Percentiles rank a stretch among this genome's conserved stretches.
Evolutionary conservation across 2,888 invertebrate species (phyloP).

Genomic region (Cephalotes varians): DNA sequence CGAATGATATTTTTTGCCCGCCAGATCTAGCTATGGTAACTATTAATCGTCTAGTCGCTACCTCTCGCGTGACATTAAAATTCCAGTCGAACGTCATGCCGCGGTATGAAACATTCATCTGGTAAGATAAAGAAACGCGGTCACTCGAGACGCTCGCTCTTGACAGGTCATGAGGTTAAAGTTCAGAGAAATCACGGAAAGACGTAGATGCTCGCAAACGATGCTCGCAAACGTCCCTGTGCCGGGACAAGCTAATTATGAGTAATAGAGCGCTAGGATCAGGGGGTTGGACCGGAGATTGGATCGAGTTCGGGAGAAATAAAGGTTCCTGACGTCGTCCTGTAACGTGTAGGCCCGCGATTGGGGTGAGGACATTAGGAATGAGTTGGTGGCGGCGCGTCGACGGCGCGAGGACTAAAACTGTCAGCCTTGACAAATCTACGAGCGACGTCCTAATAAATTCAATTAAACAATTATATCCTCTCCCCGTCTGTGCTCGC

Average conservation of each 20-base stretch:
- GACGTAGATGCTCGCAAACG: conserved; percentile 22
- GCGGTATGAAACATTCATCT: conserved; percentile 22
- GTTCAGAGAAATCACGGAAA: conserved; percentile 28
- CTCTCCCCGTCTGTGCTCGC: conserved; percentile 31
- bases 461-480: conserved; percentile 85
- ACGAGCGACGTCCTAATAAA: conserved; percentile 79
- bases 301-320: conserved; percentile 8
- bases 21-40: neutral
- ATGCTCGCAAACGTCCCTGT: too few species aligned
- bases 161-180: conserved; percentile 41
- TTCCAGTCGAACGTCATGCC: neutral
- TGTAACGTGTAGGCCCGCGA: conserved; percentile 56
- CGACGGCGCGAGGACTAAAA: conserved; percentile 72
- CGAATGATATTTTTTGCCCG: conserved; percentile 13
- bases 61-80: conserved; percentile 14
- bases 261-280: conserved; percentile 53
- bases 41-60: conserved; percentile 25
- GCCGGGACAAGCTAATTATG: conserved; percentile 52
- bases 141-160: conserved; percentile 15
- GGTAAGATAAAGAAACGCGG: neutral
- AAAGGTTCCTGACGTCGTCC: conserved; percentile 24
- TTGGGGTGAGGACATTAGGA: conserved; percentile 23
- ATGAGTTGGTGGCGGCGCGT: conserved; percentile 55
- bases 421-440: conserved; percentile 80
- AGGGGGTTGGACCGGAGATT: neutral